Conservation (phyloP, 2,888 invertebrate genomes). For the Neoscelio sp. region DNA sequence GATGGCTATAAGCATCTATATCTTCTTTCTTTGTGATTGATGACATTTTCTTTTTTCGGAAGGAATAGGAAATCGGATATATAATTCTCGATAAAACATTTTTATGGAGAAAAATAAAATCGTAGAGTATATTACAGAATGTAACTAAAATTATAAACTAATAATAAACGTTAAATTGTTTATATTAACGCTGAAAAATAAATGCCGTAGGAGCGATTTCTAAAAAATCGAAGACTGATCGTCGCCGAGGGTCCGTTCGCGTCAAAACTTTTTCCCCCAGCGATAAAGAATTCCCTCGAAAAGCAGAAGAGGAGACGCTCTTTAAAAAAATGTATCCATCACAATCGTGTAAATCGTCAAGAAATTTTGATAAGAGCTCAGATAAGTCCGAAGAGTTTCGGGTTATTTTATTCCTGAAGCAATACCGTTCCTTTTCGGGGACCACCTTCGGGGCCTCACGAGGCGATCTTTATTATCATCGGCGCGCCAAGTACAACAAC, state of each 20-base stretch:
- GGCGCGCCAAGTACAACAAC: slow-evolving; percentile 59
- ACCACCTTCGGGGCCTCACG: slow-evolving; percentile 49
- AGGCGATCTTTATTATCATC: slow-evolving; percentile 61
- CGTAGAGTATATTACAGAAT: too few species aligned
- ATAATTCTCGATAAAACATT: too few species aligned
- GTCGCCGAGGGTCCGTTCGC: too few species aligned
- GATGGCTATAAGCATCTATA: too few species aligned
- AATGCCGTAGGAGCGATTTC: too few species aligned
- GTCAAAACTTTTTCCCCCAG: slow-evolving; percentile 1
- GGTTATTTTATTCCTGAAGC: slow-evolving; percentile 47
- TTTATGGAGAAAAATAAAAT: too few species aligned
- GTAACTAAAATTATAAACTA: too few species aligned
- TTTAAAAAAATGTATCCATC: slow-evolving; percentile 33
- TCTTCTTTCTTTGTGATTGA: too few species aligned
- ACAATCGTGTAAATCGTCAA: slow-evolving; percentile 49
- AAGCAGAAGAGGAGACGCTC: neutral
- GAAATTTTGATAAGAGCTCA: slow-evolving; percentile 43
- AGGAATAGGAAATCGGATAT: too few species aligned
- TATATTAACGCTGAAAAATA: too few species aligned
- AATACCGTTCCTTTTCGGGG: slow-evolving; percentile 34
- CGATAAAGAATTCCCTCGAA: slow-evolving; percentile 6
- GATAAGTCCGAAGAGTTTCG: slow-evolving; percentile 33
- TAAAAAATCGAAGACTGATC: slow-evolving; percentile 18
- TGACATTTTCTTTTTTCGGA: too few species aligned
- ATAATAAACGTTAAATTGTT: too few species aligned